phyloP scores from a whole-genome alignment of 2,888 invertebrate genomes.

The Mycalesis mineus region DNA sequence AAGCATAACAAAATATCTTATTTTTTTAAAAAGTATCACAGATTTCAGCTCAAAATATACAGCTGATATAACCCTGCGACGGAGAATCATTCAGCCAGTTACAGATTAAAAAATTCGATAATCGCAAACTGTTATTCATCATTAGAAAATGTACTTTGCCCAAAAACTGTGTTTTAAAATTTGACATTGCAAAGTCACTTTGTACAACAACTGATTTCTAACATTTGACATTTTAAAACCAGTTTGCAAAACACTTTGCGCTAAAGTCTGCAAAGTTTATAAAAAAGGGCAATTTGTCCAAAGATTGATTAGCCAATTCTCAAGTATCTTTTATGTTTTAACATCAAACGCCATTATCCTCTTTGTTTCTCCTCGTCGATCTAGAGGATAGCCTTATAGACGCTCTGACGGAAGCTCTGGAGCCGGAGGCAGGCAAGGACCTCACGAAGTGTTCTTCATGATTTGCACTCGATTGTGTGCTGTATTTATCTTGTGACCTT shows the following conservation, averaged over 20 bases:
- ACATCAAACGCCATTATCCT: conserved; percentile 31
- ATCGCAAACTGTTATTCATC: too few relatives aligned
- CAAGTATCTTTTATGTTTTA: not conserved
- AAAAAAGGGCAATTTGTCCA: not conserved
- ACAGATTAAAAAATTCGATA: too few relatives aligned
- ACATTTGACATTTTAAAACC: too few relatives aligned
- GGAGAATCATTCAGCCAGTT: too few relatives aligned
- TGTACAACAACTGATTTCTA: too few relatives aligned
- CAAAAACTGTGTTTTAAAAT: not conserved
- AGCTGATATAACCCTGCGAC: too few relatives aligned
- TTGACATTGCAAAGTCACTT: not conserved
- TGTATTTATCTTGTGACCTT: conserved; percentile 43
- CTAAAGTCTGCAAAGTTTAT: too few relatives aligned
- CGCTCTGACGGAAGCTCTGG: conserved; percentile 54
- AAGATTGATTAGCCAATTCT: not conserved
- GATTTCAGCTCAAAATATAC: too few relatives aligned
- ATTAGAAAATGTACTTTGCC: too few relatives aligned
- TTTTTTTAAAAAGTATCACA: too few relatives aligned
- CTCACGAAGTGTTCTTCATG: conserved; percentile 52
- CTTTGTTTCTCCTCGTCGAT: conserved; percentile 27
- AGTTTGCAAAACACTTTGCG: too few relatives aligned
- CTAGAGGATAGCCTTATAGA: conserved; percentile 62
- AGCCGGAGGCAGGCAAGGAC: conserved; percentile 54
- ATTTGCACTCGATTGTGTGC: conserved; percentile 32
- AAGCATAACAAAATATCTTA: too few relatives aligned